Base-by-base conservation (phyloP, 1,140 invertebrate genomes). In the Drosophila paulistorum region DNA sequence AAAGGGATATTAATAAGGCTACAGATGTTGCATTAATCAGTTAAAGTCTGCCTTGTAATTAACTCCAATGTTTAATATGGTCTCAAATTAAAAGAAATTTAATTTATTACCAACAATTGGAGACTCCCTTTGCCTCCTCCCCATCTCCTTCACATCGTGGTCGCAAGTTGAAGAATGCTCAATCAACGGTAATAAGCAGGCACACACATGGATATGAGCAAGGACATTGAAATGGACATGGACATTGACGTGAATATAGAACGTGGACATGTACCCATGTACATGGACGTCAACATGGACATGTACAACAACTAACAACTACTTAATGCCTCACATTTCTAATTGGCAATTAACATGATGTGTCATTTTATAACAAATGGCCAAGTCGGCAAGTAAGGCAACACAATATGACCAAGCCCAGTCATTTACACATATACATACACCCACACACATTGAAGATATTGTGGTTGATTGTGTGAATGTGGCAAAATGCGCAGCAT, bases 271-370 rank as follows among this genome's bases (percentile, higher is more conserved):
- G 23, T 6, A 63, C 23, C 23, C 60, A 26, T 45, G 14, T 4
- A n/a, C 3, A 4, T 37, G 23, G 58, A 26, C 26, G n/a, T 37
- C 11, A n/a, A 60, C 37, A 42, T 62, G 23, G 13, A 42, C 58
- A 57, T 58, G 48, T 57, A 54, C 45, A 74, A 74, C 69, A 70
- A 35, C 7, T 35, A 74, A 68, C 68, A 78, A 71, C 67, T 59
- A 75, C 30, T 75, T 75, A 75, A 78, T 78, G 72, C 72, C 45
- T 67, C 76, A 71, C 76, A 75, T 71, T 71, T 71, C 76, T 78
- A 71, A 78, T 75, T 78, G 72, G 57, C 72, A 78, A 78, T 75
- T 78, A 78, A 78, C 68, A 65, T 71, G 72, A 78, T 75, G 76
- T 71, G 72, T 65, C 68, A 65, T 78, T 78, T 78, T 67, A 74